A percentile compares a stretch with the other conserved stretches of the same genome.
Evolutionary conservation across 2,888 invertebrate species (phyloP).

Genomic region (Lasioglossum marginatum): DNA sequence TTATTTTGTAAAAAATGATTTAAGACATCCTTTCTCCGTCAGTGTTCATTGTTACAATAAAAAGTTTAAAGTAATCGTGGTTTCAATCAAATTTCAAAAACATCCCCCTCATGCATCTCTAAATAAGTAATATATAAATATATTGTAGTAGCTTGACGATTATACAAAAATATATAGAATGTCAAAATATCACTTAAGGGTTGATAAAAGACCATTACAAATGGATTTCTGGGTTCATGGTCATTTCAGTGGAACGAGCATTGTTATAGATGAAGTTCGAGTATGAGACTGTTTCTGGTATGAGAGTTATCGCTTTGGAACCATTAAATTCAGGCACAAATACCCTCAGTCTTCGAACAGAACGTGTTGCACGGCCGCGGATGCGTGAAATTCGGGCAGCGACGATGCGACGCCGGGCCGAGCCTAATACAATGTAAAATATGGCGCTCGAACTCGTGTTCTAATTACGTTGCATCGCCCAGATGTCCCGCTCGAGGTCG

Average conservation of each 20-base stretch:
- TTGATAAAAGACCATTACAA: background rate
- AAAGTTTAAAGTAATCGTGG: too few species aligned
- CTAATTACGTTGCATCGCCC: slow-evolving; percentile 69
- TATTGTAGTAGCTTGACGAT: too few species aligned
- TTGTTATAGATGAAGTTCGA: background rate
- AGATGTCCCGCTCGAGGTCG: slow-evolving; percentile 54
- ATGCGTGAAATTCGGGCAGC: slow-evolving; percentile 47
- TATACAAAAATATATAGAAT: too few species aligned
- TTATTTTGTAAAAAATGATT: too few species aligned
- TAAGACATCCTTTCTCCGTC: too few species aligned
- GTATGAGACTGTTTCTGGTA: background rate
- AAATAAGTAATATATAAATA: too few species aligned
- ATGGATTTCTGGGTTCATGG: background rate
- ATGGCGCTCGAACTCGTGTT: slow-evolving; percentile 61
- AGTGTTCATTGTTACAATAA: too few species aligned
- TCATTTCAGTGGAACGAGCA: background rate
- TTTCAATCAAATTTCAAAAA: too few species aligned
- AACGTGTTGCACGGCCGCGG: slow-evolving; percentile 43
- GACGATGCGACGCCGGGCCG: slow-evolving; percentile 41
- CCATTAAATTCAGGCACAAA: slow-evolving; percentile 4
- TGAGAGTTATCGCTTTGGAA: background rate
- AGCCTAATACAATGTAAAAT: slow-evolving; percentile 70
- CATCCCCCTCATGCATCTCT: too few species aligned
- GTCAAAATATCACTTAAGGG: too few species aligned
- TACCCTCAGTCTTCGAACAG: slow-evolving; percentile 20